Evolutionary conservation across 2,888 invertebrate genomes (phyloP).

Genomic region (Agriopis aurantiaria): DNA sequence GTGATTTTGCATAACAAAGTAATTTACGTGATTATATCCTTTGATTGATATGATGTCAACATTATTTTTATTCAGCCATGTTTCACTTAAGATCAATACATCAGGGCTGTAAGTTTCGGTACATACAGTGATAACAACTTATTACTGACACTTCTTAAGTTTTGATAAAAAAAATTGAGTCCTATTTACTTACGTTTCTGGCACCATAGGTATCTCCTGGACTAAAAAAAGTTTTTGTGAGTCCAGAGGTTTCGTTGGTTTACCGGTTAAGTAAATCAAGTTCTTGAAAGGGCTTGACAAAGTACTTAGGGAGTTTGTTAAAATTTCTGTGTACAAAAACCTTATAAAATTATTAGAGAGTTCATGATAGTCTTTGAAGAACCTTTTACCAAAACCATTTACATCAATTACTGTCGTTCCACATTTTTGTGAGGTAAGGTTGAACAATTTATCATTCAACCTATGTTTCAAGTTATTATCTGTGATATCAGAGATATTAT

Average conservation of each 20-base stretch:
- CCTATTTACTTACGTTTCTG: not conserved
- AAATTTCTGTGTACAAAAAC: too few species aligned
- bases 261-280: slow-evolving; percentile 1
- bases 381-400: too few species aligned
- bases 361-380: too few species aligned
- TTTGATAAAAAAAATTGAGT: not conserved
- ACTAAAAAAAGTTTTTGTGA: not conserved
- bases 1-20: not conserved
- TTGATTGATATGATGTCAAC: not conserved
- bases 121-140: not conserved
- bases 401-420: too few species aligned
- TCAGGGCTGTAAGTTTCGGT: not conserved
- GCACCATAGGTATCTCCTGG: not conserved
- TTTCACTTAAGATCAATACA: slow-evolving; percentile 5
- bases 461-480: too few species aligned
- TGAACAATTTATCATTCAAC: too few species aligned
- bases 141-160: slow-evolving; percentile 3
- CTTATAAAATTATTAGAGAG: too few species aligned
- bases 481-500: too few species aligned
- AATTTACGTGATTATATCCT: slow-evolving; percentile 4
- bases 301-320: too few species aligned
- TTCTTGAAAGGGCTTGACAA: not conserved
- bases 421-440: too few species aligned
- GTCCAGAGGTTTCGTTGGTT: not conserved
- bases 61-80: slow-evolving; percentile 6